phyloP scores from a whole-genome alignment of 2,113 vertebrate species.

The Ciconia maguari region DNA sequence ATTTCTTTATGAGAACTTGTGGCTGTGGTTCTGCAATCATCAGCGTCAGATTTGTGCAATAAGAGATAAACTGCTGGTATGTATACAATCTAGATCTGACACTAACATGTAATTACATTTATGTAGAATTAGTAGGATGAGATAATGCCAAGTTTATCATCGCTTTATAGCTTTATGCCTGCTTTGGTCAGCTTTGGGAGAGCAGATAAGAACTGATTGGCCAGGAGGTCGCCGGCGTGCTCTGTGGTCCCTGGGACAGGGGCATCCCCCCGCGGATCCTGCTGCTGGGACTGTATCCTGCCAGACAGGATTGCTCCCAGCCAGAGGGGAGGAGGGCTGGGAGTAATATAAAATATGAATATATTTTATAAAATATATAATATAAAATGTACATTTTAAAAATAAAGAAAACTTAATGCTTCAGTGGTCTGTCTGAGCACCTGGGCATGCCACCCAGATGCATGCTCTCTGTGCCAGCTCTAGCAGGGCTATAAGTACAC shows the following conservation, averaged over 20 bases:
- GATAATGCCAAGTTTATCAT: background rate
- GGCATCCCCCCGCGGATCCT: background rate
- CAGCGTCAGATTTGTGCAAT: background rate
- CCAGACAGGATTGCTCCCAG: background rate
- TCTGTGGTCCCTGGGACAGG: background rate
- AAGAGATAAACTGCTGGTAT: background rate
- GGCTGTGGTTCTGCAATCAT: accelerated
- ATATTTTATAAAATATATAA: background rate
- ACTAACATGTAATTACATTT: background rate
- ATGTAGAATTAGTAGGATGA: background rate
- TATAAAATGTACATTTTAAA: background rate
- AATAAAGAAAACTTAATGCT: background rate
- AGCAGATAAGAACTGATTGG: background rate
- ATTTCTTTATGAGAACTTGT: background rate
- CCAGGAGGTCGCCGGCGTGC: accelerated
- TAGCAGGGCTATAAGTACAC: background rate
- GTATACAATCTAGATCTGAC: background rate
- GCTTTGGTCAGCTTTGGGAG: background rate
- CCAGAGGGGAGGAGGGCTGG: background rate
- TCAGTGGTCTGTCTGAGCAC: background rate
- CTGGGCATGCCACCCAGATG: background rate
- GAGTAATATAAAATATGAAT: background rate
- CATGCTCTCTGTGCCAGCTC: background rate
- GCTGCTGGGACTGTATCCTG: background rate
- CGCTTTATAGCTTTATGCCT: background rate